Evolutionary conservation across 2,797 vertebrate genomes (phyloP).

Genomic region (Decapterus maruadsi): DNA sequence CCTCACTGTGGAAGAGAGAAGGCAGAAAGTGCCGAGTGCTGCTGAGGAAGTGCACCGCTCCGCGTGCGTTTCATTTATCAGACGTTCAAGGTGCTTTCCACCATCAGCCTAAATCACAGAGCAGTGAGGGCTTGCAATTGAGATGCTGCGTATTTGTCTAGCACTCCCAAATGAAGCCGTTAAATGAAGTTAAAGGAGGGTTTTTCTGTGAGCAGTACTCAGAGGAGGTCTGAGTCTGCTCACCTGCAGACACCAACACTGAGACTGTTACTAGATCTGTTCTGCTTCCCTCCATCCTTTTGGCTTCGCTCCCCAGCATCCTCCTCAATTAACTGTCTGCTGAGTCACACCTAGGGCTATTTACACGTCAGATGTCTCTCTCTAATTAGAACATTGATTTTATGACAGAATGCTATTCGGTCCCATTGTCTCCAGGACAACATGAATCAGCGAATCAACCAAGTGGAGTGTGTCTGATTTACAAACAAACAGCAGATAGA

Average conservation of each 20-base stretch:
- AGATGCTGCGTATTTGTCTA: slow-evolving; percentile 10
- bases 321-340: slow-evolving; percentile 3
- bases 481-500: slow-evolving; percentile 16
- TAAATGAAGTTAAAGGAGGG: background rate
- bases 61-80: slow-evolving; percentile 35
- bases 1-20: slow-evolving; percentile 26
- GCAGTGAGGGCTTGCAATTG: background rate
- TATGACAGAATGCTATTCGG: slow-evolving; percentile 19
- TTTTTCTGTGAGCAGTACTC: background rate
- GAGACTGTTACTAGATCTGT: background rate
- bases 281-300: background rate
- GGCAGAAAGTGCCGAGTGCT: slow-evolving; percentile 13
- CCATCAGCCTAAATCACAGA: slow-evolving; percentile 5
- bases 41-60: slow-evolving; percentile 12
- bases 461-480: slow-evolving; percentile 13
- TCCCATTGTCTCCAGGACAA: slow-evolving; percentile 5
- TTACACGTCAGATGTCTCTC: slow-evolving; percentile 41
- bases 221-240: slow-evolving; percentile 3
- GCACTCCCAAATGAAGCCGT: slow-evolving; percentile 1
- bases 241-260: background rate
- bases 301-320: slow-evolving; percentile 48
- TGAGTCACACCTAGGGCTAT: slow-evolving; percentile 40
- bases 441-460: slow-evolving; percentile 20
- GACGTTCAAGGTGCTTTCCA: slow-evolving; percentile 28
- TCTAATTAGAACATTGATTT: slow-evolving; percentile 31